Conservation (phyloP, 2,113 vertebrate genomes). For the Theristicus caerulescens region DNA sequence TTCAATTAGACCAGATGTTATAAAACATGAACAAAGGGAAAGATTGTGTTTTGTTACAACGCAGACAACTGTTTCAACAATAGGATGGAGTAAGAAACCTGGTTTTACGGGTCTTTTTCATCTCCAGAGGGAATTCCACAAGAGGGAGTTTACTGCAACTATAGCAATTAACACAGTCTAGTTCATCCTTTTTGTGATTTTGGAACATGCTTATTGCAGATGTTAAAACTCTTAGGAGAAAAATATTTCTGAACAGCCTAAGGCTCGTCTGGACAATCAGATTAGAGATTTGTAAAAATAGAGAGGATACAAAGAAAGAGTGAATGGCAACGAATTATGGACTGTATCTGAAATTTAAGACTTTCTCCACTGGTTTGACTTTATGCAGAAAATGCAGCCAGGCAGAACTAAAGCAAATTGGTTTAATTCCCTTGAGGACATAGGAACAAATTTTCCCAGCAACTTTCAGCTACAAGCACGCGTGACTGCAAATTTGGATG, state of each 20-base stretch:
- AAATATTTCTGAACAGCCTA: background rate
- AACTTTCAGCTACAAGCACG: conserved; percentile 57
- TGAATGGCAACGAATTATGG: background rate
- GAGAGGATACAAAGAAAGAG: background rate
- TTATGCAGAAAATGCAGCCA: conserved; percentile 78
- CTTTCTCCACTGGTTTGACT: conserved; percentile 43
- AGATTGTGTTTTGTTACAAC: background rate
- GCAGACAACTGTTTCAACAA: background rate
- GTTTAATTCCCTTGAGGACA: conserved; percentile 74
- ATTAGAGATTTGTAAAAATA: background rate
- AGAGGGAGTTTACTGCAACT: background rate
- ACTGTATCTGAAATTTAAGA: conserved; percentile 27
- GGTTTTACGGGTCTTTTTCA: background rate
- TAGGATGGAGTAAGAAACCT: background rate
- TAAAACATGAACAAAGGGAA: background rate
- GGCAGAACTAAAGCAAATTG: conserved; percentile 83
- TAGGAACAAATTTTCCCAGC: conserved; percentile 73
- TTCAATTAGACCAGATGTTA: background rate
- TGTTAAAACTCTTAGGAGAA: background rate
- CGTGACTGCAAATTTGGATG: conserved; percentile 43
- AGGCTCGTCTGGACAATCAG: background rate
- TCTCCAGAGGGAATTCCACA: background rate
- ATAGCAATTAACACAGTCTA: background rate
- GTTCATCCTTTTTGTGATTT: background rate
- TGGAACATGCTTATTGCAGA: background rate